Evolutionary conservation across 2,113 vertebrate genomes (phyloP).

Genomic region (Macquaria australasica): DNA sequence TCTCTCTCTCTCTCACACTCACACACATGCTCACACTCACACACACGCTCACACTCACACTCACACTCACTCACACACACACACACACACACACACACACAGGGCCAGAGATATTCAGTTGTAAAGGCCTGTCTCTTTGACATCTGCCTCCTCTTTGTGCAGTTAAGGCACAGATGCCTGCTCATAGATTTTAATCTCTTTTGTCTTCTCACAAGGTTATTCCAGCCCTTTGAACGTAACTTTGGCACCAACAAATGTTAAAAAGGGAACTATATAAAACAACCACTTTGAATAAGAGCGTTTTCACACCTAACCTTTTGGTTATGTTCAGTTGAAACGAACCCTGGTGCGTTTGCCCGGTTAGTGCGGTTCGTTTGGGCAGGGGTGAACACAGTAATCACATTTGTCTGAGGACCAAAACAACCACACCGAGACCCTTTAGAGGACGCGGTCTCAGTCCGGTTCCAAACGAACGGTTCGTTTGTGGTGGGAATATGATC

Average conservation of each 20-base stretch:
- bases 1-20: too few relatives aligned
- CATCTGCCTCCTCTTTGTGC: slow-evolving; percentile 55
- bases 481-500: too few relatives aligned
- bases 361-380: too few relatives aligned
- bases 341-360: too few relatives aligned
- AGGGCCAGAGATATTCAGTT: slow-evolving; percentile 22
- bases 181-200: slow-evolving; percentile 51
- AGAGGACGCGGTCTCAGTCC: too few relatives aligned
- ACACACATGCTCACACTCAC: not conserved
- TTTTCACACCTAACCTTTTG: too few relatives aligned
- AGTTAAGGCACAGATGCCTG: slow-evolving; percentile 25
- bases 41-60: not conserved
- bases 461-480: too few relatives aligned
- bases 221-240: slow-evolving; percentile 40
- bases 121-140: slow-evolving; percentile 53
- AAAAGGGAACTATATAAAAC: not conserved
- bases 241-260: slow-evolving; percentile 18
- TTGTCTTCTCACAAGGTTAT: slow-evolving; percentile 58
- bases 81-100: slow-evolving; percentile 7
- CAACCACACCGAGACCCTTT: too few relatives aligned
- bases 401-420: too few relatives aligned
- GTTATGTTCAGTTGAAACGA: too few relatives aligned
- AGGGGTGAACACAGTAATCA: too few relatives aligned
- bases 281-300: not conserved
- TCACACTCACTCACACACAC: slow-evolving; percentile 6